These are phyloP conservation scores for Meta bourneti DNA, from an alignment of 2,888 invertebrate species.

Conservation along the genomic window DNA sequence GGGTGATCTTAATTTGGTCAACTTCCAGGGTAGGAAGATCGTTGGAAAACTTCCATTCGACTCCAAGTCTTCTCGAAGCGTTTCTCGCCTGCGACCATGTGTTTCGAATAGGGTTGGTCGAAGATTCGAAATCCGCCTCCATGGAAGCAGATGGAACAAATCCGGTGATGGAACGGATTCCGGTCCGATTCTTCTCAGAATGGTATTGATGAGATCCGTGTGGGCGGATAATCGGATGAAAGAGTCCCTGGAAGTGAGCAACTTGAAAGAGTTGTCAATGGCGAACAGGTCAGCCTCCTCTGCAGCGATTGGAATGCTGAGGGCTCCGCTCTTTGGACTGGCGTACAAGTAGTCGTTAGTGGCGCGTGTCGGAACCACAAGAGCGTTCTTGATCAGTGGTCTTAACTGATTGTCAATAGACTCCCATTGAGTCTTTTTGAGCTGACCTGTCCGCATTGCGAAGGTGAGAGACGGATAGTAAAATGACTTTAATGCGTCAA, in stretches of 20 bases:
- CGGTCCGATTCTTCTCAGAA: fast-evolving
- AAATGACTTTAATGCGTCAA: constrained; percentile 13
- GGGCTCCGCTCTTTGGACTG: neutral
- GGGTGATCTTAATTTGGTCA: neutral
- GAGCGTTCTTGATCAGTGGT: neutral
- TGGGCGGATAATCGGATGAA: neutral
- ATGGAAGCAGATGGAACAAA: neutral
- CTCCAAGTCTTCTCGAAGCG: neutral
- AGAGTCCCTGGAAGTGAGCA: neutral
- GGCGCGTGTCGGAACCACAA: neutral
- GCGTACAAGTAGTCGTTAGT: neutral
- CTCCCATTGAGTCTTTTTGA: no score
- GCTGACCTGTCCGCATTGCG: neutral
- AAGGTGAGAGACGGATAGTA: neutral
- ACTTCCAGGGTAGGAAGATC: neutral
- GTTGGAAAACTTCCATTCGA: neutral
- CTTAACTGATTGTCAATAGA: neutral
- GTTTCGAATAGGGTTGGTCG: neutral
- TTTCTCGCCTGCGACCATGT: neutral
- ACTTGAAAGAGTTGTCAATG: neutral
- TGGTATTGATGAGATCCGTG: fast-evolving
- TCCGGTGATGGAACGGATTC: neutral
- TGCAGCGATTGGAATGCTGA: neutral
- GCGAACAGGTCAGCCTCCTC: neutral
- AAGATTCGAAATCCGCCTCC: neutral